Evolutionary conservation across 2,797 vertebrate genomes (phyloP), one percentile per base, ranked within the genome.

Genomic region (Ceyx erithaca): DNA sequence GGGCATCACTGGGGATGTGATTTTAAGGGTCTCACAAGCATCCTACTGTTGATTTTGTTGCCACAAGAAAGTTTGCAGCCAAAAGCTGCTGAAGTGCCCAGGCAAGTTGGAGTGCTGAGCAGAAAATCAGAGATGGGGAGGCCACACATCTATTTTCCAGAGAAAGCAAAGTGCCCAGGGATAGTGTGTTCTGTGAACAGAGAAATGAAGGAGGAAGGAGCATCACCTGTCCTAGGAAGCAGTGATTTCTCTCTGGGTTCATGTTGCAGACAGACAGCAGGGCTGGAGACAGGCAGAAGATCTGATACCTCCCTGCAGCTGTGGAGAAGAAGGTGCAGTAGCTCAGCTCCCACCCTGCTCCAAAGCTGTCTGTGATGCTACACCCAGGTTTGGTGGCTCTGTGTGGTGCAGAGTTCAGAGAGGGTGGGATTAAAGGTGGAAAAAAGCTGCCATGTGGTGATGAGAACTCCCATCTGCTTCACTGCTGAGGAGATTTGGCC

Each of bases 1-100:
- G 33, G 46, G 30, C 6, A 0, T 49, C 68, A 8, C 0, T 66
- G 5, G 9, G 31, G 20, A 22, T 0, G 0, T 33, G 23, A 7
- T 10, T 13, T 61, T 48, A 63, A n/a, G 1, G 4, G 18, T 31
- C 51, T 83, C 0, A 0, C 45, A 20, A 58, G 33, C 41, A 31
- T 63, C 33, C 14, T 57, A 4, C 30, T 3, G 3, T 40, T 48
- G 31, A 6, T 57, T 83, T 77, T 75, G 5, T 57, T 45, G 33
- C 25, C 35, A 59, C 54, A 41, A 61, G n/a, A 51, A 75, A 52
- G 26, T 57, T 64, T 46, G 49, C 43, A 57, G 54, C 49, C 71
- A 8, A 63, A 83, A 67, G 51, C 41, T 68, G 45, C 19, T 22
- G 21, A 59, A 58, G 25, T 2, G 1, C 22, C 5, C 5, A 14